Percentiles rank a stretch among this genome's conserved stretches.
These are phyloP conservation scores for Isichthys henryi DNA, from an alignment of 2,113 vertebrate species.

Conservation along the genomic window DNA sequence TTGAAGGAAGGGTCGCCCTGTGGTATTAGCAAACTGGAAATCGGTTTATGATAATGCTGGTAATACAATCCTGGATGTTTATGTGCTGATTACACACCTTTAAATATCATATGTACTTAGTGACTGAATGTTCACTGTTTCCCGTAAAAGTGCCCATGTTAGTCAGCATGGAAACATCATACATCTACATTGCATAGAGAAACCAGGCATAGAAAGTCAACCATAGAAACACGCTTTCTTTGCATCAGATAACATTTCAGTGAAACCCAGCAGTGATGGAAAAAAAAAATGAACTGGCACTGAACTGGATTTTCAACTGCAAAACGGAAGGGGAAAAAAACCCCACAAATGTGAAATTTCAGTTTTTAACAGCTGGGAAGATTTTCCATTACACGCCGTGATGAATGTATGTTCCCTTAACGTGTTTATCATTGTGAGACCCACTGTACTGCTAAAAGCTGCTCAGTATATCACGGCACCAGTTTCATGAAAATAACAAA, in stretches of 20 bases:
- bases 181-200: constrained; percentile 22
- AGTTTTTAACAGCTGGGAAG: constrained; percentile 4
- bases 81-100: constrained; percentile 1
- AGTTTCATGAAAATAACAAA: constrained; percentile 19
- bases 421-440: background rate
- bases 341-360: background rate
- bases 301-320: constrained; percentile 7
- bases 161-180: background rate
- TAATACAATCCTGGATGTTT: constrained; percentile 10
- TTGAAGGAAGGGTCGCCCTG: background rate
- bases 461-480: constrained; percentile 14
- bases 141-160: background rate
- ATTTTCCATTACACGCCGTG: background rate
- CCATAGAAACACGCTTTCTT: background rate
- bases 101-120: background rate
- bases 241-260: background rate
- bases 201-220: background rate
- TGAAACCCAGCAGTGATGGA: background rate
- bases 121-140: background rate
- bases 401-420: background rate
- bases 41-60: background rate
- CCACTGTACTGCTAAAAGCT: constrained; percentile 22
- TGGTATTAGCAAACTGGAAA: constrained; percentile 2
- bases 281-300: background rate
- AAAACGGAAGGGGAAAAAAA: background rate